Base-by-base conservation (phyloP, 2,888 invertebrate genomes). In the Aporophyla nigra region DNA sequence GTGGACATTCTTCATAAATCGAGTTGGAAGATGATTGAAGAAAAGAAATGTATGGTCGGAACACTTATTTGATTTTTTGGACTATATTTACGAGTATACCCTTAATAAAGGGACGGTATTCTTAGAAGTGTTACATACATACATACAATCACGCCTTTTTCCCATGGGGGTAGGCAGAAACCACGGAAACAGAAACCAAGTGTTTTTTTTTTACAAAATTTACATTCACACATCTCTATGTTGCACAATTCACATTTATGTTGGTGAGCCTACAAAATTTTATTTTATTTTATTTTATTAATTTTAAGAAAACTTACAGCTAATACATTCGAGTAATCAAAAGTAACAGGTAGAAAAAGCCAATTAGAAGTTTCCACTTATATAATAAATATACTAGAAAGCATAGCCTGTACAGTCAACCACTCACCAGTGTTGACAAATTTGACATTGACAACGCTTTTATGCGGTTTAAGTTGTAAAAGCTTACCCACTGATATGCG, bases 1-100 rank as follows among this genome's bases (percentile, higher is more conserved):
- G 33, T 65, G 61, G 33, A 78, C 14, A 58, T 68, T 68, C 51
- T 68, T 78, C 40, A 78, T 53, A 46, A 46, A 83, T 82, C 49
- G 9, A n/a, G 7, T 53, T 46, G 21, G 9, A 14, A 49, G 19
- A 66, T 19, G n/a, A 82, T 21, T 54, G 51, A 76, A 43, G 40
- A 66, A 5, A n/a, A 53, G 19, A 21, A 27, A 27, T 65, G 33
- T 59, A 46, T 43, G 27, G 21, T 53, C 2, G 14, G 14, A 63
- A 56, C 19, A 19, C 33, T 0, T 43, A 43, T 62, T 43, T 43
- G n/a, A 62, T 21, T 53, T 24, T 53, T 43, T 21, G 3, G 12
- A 51, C 33, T 33, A 49, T 5, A 24, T 33, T 70, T 33, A 33
- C 2, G 33, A 33, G 3, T 33, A 33, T 33, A 33, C 33, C 33